phyloP scores from a whole-genome alignment of 2,888 invertebrate species.

The Digitonthophagus gazella region DNA sequence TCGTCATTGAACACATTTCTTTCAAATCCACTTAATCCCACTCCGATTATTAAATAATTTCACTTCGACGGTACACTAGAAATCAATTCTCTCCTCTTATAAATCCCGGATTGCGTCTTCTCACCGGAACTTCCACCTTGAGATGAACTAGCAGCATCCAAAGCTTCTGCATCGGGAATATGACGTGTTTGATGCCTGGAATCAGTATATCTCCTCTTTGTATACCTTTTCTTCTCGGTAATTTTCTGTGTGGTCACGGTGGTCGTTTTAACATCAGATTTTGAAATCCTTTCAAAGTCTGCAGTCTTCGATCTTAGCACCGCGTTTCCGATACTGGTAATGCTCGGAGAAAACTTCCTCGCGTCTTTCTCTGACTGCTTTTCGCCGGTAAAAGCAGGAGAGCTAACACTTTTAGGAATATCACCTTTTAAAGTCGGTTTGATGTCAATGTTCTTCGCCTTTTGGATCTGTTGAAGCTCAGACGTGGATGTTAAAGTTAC shows the following conservation, averaged over 20 bases:
- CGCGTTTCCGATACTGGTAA: conserved; percentile 65
- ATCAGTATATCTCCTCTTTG: conserved; percentile 61
- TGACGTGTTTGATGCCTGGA: conserved; percentile 60
- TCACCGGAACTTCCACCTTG: conserved; percentile 30
- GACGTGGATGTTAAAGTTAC: conserved; percentile 64
- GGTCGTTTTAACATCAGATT: conserved; percentile 53
- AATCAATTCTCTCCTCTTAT: conserved; percentile 79
- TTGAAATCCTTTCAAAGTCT: conserved; percentile 63
- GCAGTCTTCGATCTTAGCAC: conserved; percentile 66
- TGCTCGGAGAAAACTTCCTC: conserved; percentile 57
- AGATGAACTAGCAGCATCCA: conserved; percentile 40
- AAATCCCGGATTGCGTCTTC: conserved; percentile 54
- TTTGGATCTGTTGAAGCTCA: conserved; percentile 45
- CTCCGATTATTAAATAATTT: background rate
- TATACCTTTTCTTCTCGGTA: conserved; percentile 59
- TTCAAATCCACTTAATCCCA: background rate
- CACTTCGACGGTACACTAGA: conserved; percentile 63
- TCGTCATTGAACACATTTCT: conserved; percentile 21
- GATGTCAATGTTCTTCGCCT: conserved; percentile 36
- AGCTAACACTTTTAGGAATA: conserved; percentile 39
- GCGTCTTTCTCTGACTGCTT: conserved; percentile 32
- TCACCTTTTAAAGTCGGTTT: conserved; percentile 29
- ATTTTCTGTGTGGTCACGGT: conserved; percentile 36
- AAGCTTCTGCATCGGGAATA: conserved; percentile 56
- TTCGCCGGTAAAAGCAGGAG: conserved; percentile 32